Percentiles rank a stretch among this genome's conserved stretches.
phyloP scores from a whole-genome alignment of 2,888 invertebrate genomes.

The Luffia ferchaultella region DNA sequence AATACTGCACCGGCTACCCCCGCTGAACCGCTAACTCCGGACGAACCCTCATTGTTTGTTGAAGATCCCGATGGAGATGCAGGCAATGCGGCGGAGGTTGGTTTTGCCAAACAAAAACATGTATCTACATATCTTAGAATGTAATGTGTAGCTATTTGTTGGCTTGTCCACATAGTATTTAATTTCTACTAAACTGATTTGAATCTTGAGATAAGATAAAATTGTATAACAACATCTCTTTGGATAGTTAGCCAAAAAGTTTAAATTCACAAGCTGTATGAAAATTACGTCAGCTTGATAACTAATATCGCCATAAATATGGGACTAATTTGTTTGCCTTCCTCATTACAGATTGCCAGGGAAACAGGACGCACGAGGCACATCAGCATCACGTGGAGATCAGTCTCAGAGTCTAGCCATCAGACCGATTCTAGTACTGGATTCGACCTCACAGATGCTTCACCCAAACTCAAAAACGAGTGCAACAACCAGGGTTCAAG shows the following conservation, averaged over 20 bases:
- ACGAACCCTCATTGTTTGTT: conserved; percentile 44
- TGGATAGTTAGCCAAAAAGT: no score
- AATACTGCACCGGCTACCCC: conserved; percentile 8
- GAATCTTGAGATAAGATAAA: no score
- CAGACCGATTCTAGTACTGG: conserved; percentile 12
- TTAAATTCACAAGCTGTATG: no score
- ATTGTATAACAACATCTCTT: no score
- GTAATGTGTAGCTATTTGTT: no score
- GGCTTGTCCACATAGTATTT: no score
- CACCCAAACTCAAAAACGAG: background rate
- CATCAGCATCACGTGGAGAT: conserved; percentile 59
- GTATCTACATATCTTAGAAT: no score
- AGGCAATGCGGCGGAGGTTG: conserved; percentile 40
- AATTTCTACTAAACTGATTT: no score
- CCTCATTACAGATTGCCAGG: conserved; percentile 35
- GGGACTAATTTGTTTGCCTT: no score
- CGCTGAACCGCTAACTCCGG: conserved; percentile 23
- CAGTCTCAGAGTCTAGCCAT: conserved; percentile 55
- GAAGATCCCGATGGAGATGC: conserved; percentile 41
- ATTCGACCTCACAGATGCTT: conserved; percentile 5
- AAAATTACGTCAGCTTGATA: no score
- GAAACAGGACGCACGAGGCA: conserved; percentile 40
- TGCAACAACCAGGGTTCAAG: background rate
- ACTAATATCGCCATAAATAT: no score
- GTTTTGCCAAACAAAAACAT: no score